A percentile compares a stretch with the other conserved stretches of the same genome.
Evolutionary conservation across 2,113 vertebrate genomes (phyloP).

Genomic region (Syngnathus floridae): DNA sequence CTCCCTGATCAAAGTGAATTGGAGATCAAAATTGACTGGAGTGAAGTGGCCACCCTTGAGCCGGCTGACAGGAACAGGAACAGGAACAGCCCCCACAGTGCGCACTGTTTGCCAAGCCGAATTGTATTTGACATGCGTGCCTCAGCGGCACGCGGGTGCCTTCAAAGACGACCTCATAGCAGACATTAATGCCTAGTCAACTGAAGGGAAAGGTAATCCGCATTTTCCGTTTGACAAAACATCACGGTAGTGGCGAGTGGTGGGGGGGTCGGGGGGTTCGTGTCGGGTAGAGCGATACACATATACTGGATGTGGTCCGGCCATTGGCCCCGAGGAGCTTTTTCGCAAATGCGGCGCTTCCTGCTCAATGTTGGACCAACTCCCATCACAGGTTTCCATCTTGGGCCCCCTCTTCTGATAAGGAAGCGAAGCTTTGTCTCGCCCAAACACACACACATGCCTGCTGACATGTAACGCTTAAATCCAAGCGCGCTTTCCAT

Average conservation of each 20-base stretch:
- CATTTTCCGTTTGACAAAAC: conserved; percentile 65
- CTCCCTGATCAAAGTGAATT: not conserved
- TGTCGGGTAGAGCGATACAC: not conserved
- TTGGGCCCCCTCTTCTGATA: conserved; percentile 56
- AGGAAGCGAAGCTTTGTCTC: conserved; percentile 56
- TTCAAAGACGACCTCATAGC: conserved; percentile 53
- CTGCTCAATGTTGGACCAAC: conserved; percentile 49
- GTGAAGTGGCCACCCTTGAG: not conserved
- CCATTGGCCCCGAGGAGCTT: conserved; percentile 48
- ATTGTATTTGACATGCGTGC: conserved; percentile 46
- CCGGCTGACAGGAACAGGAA: not conserved
- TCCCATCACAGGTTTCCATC: conserved; percentile 55
- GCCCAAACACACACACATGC: conserved; percentile 37
- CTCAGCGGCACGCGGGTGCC: conserved; percentile 21
- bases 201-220: conserved; percentile 57
- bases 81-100: not conserved
- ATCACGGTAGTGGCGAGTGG: conserved; percentile 4
- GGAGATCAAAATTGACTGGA: not conserved
- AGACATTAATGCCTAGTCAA: conserved; percentile 57
- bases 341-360: conserved; percentile 56
- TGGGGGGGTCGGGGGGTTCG: not conserved
- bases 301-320: conserved; percentile 32
- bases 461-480: conserved; percentile 28
- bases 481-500: conserved; percentile 13
- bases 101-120: conserved; percentile 29